These are phyloP conservation scores for Cydia pomonella DNA, from an alignment of 1,140 invertebrate genomes.

Conservation along the genomic window DNA sequence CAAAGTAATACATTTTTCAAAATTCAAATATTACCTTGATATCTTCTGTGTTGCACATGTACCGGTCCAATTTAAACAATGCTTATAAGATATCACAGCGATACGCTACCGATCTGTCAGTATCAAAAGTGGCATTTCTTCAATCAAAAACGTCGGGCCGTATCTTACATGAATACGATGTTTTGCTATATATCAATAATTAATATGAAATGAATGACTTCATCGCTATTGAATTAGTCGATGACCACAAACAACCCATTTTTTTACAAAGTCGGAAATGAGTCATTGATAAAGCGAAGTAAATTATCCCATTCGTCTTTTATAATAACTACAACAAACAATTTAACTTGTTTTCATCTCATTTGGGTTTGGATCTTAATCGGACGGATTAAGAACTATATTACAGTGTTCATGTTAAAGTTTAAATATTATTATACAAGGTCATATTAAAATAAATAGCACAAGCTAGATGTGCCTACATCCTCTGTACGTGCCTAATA, in stretches of 20 bases:
- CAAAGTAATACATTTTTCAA: neutral
- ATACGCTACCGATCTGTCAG: too few species aligned
- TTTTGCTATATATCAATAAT: neutral
- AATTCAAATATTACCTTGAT: neutral
- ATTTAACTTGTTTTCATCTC: neutral
- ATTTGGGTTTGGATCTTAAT: neutral
- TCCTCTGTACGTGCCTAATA: neutral
- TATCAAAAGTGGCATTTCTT: too few species aligned
- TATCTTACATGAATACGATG: neutral
- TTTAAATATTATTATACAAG: neutral
- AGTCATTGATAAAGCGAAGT: slow-evolving; percentile 13
- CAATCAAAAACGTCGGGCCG: too few species aligned
- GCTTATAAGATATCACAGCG: too few species aligned
- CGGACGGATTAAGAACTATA: neutral
- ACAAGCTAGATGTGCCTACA: neutral
- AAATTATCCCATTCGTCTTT: slow-evolving; percentile 13
- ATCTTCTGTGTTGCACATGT: neutral
- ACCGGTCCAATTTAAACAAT: too few species aligned
- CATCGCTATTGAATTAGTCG: slow-evolving; percentile 17
- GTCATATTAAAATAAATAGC: slow-evolving; percentile 9
- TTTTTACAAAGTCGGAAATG: neutral
- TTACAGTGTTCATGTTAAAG: neutral
- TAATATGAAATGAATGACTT: slow-evolving; percentile 20
- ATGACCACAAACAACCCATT: slow-evolving; percentile 18
- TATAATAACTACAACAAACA: slow-evolving; percentile 4